Base-by-base conservation (phyloP, 1,140 invertebrate genomes). In the Drosophila malerkotliana region DNA sequence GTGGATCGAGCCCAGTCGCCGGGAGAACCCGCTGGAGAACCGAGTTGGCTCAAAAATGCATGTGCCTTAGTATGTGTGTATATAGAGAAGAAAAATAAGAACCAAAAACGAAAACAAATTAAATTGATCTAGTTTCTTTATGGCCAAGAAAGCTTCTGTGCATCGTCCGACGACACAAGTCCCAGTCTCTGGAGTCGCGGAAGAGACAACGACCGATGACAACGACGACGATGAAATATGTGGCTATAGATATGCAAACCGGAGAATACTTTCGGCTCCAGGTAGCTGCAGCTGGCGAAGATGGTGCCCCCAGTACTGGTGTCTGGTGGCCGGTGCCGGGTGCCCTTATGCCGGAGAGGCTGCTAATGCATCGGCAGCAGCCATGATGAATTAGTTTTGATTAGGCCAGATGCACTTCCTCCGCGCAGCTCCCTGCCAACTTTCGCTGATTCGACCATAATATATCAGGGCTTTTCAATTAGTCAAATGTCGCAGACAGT, bases 51-150 rank as follows among this genome's bases (percentile, higher is more conserved):
- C 34, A 53, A 53, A 61, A 61, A 45, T 21, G 26, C 37, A n/a
- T 5, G 9, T 4, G 34, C 34, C 26, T 7, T 1, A 28, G 34
- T 37, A 9, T 18, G n/a, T 37, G 34, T 18, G n/a, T 47, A 8
- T 18, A 10, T 3, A 18, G 44, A 14, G n/a, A 12, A 34, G 47
- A 18, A 28, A 18, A 14, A 45, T n/a, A 48, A 48, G 10, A 8
- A 44, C 51, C 48, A 68, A 73, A 67, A 68, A 63, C 76, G 66
- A 85, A 87, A 87, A 81, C 61, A 85, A 81, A 82, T 88, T 83
- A 88, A 88, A 83, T 88, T 88, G 83, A 88, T 88, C 83, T 88
- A 88, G 83, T 88, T 87, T 88, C 79, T 87, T 79, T 88, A 87
- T 87, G 83, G 82, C 82, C 83, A 88, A 52, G 67, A 79, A 87